Conservation (phyloP, 2,797 vertebrate species). For the Adrianichthys oophorus region DNA sequence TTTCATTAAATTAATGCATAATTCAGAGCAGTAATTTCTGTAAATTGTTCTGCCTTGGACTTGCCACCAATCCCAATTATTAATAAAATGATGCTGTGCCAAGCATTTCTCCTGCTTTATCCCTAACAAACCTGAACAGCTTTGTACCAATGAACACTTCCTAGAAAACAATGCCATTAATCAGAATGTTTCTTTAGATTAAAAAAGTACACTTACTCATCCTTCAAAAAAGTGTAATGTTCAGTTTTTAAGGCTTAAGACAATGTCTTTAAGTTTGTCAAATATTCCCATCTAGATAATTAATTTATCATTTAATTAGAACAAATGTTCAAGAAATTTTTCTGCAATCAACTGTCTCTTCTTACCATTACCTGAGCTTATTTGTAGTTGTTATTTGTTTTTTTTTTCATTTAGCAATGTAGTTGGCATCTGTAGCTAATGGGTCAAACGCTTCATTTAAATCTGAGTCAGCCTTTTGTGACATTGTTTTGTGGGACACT, state of each 20-base stretch:
- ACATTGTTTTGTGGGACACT: conserved; percentile 15
- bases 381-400: conserved; percentile 62
- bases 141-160: conserved; percentile 16
- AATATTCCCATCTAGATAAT: conserved; percentile 20
- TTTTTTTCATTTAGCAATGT: conserved; percentile 24
- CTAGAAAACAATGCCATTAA: conserved; percentile 4
- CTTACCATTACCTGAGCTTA: conserved; percentile 31
- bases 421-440: conserved; percentile 21
- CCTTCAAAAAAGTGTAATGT: background rate
- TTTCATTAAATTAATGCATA: background rate
- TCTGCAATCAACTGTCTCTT: conserved; percentile 24
- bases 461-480: conserved; percentile 31
- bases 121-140: conserved; percentile 3
- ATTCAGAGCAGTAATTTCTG: background rate
- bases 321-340: conserved; percentile 11
- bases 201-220: conserved; percentile 11
- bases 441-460: conserved; percentile 13
- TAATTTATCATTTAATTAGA: conserved; percentile 29
- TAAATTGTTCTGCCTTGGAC: background rate
- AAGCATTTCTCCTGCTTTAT: conserved; percentile 1
- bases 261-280: conserved; percentile 20
- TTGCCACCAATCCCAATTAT: background rate
- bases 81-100: background rate
- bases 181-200: conserved; percentile 9
- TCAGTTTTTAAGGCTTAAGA: background rate